A percentile compares a stretch with the other conserved stretches of the same genome.
Conservation (phyloP, 2,888 invertebrate genomes). For the Hemithea aestivaria region DNA sequence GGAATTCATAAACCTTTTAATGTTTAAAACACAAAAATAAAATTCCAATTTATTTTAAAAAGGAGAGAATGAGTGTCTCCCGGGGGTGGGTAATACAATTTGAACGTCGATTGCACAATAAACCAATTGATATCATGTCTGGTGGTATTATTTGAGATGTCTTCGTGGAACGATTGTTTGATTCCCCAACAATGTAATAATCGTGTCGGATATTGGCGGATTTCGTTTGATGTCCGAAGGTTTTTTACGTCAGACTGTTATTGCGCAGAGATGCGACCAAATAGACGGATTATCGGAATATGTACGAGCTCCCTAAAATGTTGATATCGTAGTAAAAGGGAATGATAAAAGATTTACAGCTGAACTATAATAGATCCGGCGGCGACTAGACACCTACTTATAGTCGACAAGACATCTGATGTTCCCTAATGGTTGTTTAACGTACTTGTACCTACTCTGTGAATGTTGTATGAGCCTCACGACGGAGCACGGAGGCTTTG, state of each 20-base stretch:
- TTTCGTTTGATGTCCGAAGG: conserved; percentile 4
- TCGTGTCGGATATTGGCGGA: neutral
- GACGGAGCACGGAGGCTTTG: conserved; percentile 1
- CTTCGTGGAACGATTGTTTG: conserved; percentile 6
- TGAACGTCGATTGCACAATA: conserved; percentile 2
- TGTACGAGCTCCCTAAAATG: too few relatives aligned
- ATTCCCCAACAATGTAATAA: conserved; percentile 8
- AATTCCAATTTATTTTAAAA: neutral
- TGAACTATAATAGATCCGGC: too few relatives aligned
- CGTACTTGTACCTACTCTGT: conserved; percentile 3
- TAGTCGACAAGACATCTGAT: conserved; percentile 9
- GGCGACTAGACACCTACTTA: too few relatives aligned
- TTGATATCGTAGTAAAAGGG: too few relatives aligned
- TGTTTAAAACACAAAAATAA: neutral
- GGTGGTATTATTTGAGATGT: conserved; percentile 1
- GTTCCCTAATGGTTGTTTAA: conserved; percentile 9
- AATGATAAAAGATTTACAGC: too few relatives aligned
- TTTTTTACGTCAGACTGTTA: neutral
- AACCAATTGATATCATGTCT: conserved; percentile 6
- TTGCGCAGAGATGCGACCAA: too few relatives aligned
- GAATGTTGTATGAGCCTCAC: conserved; percentile 18
- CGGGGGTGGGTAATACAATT: too few relatives aligned
- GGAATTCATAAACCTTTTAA: conserved; percentile 15
- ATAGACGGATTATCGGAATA: too few relatives aligned
- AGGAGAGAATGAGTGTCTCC: neutral